Percentiles rank a stretch among this genome's conserved stretches.
phyloP scores from a whole-genome alignment of 2,113 vertebrate species.

The Bubalus kerabau region DNA sequence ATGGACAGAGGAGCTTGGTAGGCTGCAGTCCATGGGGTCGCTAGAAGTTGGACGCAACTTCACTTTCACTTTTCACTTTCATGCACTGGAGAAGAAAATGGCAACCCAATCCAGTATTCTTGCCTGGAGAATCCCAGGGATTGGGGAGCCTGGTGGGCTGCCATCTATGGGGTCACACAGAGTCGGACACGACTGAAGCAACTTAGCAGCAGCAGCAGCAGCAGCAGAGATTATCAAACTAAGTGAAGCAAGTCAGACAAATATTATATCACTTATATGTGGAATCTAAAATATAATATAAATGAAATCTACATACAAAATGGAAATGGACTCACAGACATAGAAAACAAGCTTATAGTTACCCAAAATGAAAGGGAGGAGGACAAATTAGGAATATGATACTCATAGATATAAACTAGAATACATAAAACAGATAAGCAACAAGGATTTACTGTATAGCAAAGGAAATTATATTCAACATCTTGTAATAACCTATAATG shows the following conservation, averaged over 20 bases:
- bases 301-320: not conserved
- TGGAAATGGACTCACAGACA: not conserved
- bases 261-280: not conserved
- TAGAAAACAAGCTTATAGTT: not conserved
- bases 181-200: fast-evolving
- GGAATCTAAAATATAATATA: not conserved
- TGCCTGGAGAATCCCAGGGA: not conserved
- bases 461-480: not conserved
- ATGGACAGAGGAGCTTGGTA: not conserved
- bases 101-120: not conserved
- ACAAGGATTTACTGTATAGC: not conserved
- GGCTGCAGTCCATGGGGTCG: not conserved
- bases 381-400: not conserved
- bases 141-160: not conserved
- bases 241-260: not conserved
- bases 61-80: not conserved
- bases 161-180: not conserved
- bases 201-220: not conserved
- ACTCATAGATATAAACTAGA: not conserved
- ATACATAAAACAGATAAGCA: not conserved
- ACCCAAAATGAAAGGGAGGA: not conserved
- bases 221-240: not conserved
- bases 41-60: not conserved
- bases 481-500: not conserved
- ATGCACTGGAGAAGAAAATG: not conserved